Percentiles rank a stretch among this genome's conserved stretches.
Evolutionary conservation across 2,113 vertebrate genomes (phyloP).

Genomic region (Muscicapa adusta): DNA sequence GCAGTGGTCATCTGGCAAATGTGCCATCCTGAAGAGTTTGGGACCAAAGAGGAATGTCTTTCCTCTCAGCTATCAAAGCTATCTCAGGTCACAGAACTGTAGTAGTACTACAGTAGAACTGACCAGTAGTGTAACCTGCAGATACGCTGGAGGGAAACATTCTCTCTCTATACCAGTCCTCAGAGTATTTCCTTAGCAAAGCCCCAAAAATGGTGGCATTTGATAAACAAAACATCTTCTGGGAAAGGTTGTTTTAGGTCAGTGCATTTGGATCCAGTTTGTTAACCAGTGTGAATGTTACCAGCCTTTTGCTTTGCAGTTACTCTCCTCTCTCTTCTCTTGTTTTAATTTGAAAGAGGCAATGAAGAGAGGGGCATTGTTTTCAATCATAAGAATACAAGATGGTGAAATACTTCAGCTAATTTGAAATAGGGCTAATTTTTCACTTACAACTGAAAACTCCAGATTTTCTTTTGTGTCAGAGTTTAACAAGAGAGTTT

Average conservation of each 20-base stretch:
- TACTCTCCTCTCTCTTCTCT: background rate
- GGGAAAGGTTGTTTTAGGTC: background rate
- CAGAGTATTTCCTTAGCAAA: background rate
- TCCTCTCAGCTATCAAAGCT: background rate
- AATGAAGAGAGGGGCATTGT: background rate
- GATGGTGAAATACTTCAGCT: background rate
- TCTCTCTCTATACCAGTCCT: background rate
- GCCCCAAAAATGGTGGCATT: background rate
- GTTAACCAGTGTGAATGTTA: background rate
- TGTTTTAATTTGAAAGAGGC: background rate
- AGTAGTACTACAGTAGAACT: too few species aligned
- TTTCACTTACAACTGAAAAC: background rate
- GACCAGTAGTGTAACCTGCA: background rate
- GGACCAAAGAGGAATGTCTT: background rate
- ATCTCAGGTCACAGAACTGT: background rate
- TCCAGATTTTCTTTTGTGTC: background rate
- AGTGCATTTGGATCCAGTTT: background rate
- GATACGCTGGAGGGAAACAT: background rate
- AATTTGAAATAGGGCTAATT: background rate
- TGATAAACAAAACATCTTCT: background rate
- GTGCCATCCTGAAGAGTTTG: background rate
- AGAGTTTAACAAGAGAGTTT: background rate
- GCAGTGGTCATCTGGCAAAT: background rate
- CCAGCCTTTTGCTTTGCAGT: background rate
- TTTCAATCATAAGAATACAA: background rate